Evolutionary conservation across 2,797 vertebrate genomes (phyloP).

Genomic region (Acanthiza pusilla): DNA sequence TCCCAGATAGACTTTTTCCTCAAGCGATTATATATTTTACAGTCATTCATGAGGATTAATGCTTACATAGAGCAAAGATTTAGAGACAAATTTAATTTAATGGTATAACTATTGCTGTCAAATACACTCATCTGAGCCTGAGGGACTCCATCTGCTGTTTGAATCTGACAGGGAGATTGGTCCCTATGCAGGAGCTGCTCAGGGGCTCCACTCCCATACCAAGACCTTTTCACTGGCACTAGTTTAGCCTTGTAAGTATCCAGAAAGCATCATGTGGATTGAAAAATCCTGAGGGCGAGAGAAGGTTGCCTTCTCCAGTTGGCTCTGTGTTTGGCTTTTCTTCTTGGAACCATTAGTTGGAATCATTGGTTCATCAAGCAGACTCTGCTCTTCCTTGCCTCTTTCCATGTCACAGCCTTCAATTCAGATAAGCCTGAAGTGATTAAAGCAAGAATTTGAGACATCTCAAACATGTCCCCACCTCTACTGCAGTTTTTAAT

Average conservation of each 20-base stretch:
- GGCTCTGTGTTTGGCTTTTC: not conserved
- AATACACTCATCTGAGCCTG: not conserved
- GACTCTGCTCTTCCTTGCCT: not conserved
- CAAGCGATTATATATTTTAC: not conserved
- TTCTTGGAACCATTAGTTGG: not conserved
- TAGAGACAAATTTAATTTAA: conserved; percentile 17
- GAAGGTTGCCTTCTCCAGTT: not conserved
- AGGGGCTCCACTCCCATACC: not conserved
- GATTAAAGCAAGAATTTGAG: not conserved
- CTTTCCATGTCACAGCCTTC: not conserved
- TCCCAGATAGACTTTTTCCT: not conserved
- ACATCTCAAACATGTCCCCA: not conserved
- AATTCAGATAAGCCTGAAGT: not conserved
- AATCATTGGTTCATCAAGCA: not conserved
- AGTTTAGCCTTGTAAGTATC: not conserved
- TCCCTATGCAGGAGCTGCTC: not conserved
- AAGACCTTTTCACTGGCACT: not conserved
- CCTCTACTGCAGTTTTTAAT: not conserved
- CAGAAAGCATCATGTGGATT: not conserved
- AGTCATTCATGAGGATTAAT: conserved; percentile 21
- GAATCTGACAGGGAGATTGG: not conserved
- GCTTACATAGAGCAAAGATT: not conserved
- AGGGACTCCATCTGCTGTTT: not conserved
- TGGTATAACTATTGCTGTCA: not conserved
- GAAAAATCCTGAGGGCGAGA: not conserved